These are phyloP conservation scores for Mormyrops attenuatus DNA, from an alignment of 2,797 vertebrate species.

Conservation along the genomic window DNA sequence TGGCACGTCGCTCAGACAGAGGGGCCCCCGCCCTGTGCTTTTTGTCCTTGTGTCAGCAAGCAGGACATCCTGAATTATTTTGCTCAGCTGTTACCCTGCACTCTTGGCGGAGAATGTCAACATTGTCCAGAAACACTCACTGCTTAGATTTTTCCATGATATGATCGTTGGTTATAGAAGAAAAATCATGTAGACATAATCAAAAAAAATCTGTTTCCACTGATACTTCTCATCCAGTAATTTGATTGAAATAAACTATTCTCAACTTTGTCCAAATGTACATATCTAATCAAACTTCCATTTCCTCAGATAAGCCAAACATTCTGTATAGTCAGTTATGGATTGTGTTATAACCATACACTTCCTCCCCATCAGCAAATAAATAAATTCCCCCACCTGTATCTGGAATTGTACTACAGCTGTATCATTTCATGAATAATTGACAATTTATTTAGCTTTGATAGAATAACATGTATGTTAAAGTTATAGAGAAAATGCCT, in stretches of 20 bases:
- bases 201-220: not conserved
- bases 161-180: not conserved
- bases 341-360: not conserved
- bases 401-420: not conserved
- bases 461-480: not conserved
- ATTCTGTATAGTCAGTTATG: not conserved
- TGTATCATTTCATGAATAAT: conserved; percentile 5
- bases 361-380: not conserved
- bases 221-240: not conserved
- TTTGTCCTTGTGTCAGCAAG: conserved; percentile 28
- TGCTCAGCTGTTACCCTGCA: not conserved
- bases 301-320: not conserved
- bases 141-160: not conserved
- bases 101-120: conserved; percentile 3
- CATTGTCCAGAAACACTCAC: conserved; percentile 2
- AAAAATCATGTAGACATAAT: not conserved
- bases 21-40: not conserved
- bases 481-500: not conserved
- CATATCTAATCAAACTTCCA: not conserved
- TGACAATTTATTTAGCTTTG: conserved; percentile 10
- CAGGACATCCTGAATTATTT: conserved; percentile 8
- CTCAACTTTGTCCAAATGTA: not conserved
- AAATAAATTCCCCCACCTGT: not conserved
- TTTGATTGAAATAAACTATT: not conserved
- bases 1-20: not conserved